Evolutionary conservation across 2,113 vertebrate genomes (phyloP).

Genomic region (Riparia riparia): DNA sequence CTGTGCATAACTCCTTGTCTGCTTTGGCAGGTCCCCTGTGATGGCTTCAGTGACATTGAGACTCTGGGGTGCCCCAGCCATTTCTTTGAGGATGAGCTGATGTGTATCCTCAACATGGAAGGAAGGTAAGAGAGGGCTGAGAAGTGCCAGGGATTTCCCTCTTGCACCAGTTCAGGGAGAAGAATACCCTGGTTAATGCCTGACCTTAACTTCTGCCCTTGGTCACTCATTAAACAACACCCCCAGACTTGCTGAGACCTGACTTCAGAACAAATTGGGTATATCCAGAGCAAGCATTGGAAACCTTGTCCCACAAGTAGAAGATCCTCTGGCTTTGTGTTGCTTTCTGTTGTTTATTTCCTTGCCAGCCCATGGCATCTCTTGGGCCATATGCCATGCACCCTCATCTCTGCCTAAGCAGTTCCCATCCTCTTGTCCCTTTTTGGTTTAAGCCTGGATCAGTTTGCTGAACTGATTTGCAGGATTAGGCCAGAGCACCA

Average conservation of each 20-base stretch:
- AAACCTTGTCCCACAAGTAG: background rate
- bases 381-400: rapidly evolving
- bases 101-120: conserved; percentile 92
- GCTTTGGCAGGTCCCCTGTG: conserved; percentile 89
- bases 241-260: background rate
- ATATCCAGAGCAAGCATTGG: background rate
- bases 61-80: conserved; percentile 91
- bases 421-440: background rate
- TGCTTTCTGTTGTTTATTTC: background rate
- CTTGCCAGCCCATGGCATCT: background rate
- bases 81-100: conserved; percentile 96
- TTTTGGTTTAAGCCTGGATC: background rate
- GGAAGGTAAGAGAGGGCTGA: conserved; percentile 83
- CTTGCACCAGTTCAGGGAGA: background rate
- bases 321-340: background rate
- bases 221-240: background rate
- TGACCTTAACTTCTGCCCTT: background rate
- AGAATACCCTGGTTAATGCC: background rate
- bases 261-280: background rate
- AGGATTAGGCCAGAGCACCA: background rate
- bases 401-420: background rate
- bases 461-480: background rate
- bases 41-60: conserved; percentile 96
- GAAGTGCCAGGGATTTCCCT: background rate
- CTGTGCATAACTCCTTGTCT: background rate